Base-by-base conservation (phyloP, 2,888 invertebrate genomes). In the Cerastoderma edule region DNA sequence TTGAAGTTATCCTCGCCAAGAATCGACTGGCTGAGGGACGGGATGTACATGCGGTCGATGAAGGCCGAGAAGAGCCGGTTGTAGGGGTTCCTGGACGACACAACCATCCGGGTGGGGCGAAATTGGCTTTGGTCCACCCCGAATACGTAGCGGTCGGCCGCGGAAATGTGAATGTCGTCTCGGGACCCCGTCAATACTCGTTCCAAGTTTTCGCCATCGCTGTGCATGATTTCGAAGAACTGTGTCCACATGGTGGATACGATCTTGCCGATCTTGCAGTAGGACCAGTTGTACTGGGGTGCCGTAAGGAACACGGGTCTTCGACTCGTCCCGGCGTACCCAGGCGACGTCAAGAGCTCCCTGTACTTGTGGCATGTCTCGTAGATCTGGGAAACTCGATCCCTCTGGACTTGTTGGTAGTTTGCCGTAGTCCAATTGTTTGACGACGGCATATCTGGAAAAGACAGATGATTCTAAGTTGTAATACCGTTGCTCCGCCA, bases 211-310 rank as follows among this genome's bases (percentile, higher is more conserved):
- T 19, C 24, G 16, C 33, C n/a, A 32, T 39, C 60, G 22, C 39
- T 22, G 24, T 60, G 60, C 13, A 60, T 24, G 24, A 60, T 39
- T 27, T 60, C 35, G 39, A 60, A 60, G 10, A 60, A 39, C 39
- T 60, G 60, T 3, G 60, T 22, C 60, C 60, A 60, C 22, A 60
- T 24, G 10, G 60, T 60, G 19, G 60, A 60, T 3, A 24, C 60
- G 6, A 60, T 60, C 39, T 60, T 60, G 2, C 60, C 60, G 24
- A 60, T 60, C 30, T 60, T 60, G 30, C 60, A 60, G 60, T 60
- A 60, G 1, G 57, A 57, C 30, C 24, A 19, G 5, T 57, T 57
- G 33, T 57, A 57, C 4, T 32, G 16, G 8, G 32, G n/a, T 2
- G 33, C 24, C 13, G 57, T 28, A 33, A 8, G 33, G 19, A 32